These are phyloP conservation scores for Pristionchus japonicus DNA, from an alignment of 2,888 invertebrate genomes.

Conservation along the genomic window DNA sequence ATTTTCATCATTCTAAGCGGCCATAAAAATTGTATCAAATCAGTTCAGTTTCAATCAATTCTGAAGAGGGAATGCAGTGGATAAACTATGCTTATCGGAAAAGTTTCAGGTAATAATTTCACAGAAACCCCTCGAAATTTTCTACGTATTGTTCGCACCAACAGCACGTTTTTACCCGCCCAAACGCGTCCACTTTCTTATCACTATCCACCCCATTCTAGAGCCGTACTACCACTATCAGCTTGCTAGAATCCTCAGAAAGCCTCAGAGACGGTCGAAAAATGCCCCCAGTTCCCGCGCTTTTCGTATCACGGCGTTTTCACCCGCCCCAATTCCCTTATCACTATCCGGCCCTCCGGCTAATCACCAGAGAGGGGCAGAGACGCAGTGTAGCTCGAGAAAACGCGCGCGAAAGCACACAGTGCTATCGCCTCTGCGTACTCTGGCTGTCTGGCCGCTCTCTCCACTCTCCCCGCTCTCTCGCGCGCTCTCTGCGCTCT, in stretches of 20 bases:
- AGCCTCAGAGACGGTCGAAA: too few species aligned
- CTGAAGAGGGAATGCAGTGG: too few species aligned
- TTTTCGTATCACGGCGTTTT: too few species aligned
- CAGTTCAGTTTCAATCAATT: too few species aligned
- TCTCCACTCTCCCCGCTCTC: neutral
- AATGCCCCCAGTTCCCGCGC: too few species aligned
- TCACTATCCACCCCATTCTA: neutral
- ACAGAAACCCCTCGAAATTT: too few species aligned
- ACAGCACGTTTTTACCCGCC: neutral
- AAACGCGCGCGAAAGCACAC: constrained; percentile 37
- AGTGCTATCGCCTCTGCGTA: neutral
- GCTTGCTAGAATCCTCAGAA: too few species aligned
- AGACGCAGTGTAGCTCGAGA: neutral
- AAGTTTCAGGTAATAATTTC: too few species aligned
- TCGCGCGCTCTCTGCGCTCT: neutral
- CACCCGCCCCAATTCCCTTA: neutral
- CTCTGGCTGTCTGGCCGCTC: neutral
- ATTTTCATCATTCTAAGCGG: too few species aligned
- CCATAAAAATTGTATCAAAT: too few species aligned
- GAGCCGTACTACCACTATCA: neutral
- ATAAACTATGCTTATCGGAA: too few species aligned
- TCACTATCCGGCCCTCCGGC: neutral
- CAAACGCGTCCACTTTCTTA: neutral
- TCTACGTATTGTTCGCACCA: neutral
- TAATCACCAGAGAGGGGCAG: neutral